A percentile compares a stretch with the other conserved stretches of the same genome.
These are phyloP conservation scores for Aeoliscus strigatus DNA, from an alignment of 2,797 vertebrate genomes.

Conservation along the genomic window DNA sequence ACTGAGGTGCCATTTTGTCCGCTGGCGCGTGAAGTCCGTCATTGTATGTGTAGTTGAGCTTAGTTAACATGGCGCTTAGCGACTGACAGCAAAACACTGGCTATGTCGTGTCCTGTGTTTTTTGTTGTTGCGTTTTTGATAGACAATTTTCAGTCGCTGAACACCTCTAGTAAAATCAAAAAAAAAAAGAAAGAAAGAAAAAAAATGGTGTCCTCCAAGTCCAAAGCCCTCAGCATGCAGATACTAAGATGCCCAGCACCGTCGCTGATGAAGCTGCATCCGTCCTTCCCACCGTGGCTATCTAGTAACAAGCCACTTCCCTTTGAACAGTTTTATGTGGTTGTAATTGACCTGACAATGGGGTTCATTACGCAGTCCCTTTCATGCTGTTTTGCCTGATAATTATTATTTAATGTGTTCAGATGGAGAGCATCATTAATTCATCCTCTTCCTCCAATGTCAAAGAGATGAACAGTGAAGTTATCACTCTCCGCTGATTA, in stretches of 20 bases:
- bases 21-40: slow-evolving; percentile 71
- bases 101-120: slow-evolving; percentile 59
- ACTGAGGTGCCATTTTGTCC: slow-evolving; percentile 69
- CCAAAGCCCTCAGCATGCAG: slow-evolving; percentile 23
- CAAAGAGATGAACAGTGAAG: slow-evolving; percentile 78
- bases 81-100: slow-evolving; percentile 62
- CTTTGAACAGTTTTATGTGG: slow-evolving; percentile 70
- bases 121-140: slow-evolving; percentile 29
- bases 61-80: slow-evolving; percentile 69
- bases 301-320: slow-evolving; percentile 62
- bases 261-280: slow-evolving; percentile 48
- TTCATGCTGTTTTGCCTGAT: slow-evolving; percentile 78
- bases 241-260: slow-evolving; percentile 22
- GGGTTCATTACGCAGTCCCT: slow-evolving; percentile 73
- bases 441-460: slow-evolving; percentile 78
- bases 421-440: slow-evolving; percentile 79
- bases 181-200: too few relatives aligned
- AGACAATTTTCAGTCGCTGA: slow-evolving; percentile 50
- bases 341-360: slow-evolving; percentile 76
- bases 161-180: too few relatives aligned
- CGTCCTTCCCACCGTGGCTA: slow-evolving; percentile 57
- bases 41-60: slow-evolving; percentile 63
- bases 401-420: slow-evolving; percentile 79
- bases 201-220: slow-evolving; percentile 37
- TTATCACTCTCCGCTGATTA: slow-evolving; percentile 75